Percentiles rank a stretch among this genome's conserved stretches.
These are phyloP conservation scores for Trichonephila clavata DNA, from an alignment of 1,140 invertebrate species.

Conservation along the genomic window DNA sequence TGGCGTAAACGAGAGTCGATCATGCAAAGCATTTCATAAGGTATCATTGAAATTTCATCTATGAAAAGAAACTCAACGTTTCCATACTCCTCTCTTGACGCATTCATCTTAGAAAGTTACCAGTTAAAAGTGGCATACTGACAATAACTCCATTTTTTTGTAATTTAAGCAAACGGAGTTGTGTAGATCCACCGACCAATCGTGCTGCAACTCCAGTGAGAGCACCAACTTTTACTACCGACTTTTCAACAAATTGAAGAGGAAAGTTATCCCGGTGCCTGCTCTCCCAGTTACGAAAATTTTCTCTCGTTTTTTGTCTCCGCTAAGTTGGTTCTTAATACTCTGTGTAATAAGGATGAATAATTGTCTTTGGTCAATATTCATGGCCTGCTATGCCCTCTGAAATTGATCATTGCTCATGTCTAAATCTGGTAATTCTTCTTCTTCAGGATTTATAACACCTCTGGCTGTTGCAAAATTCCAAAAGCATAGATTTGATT, in stretches of 20 bases:
- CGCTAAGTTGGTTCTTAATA: slow-evolving; percentile 77
- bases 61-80: slow-evolving; percentile 81
- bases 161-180: slow-evolving; percentile 79
- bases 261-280: slow-evolving; percentile 80
- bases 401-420: slow-evolving; percentile 77
- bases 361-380: slow-evolving; percentile 75
- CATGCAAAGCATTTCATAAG: slow-evolving; percentile 79
- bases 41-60: slow-evolving; percentile 80
- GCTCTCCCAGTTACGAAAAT: slow-evolving; percentile 78
- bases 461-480: background rate
- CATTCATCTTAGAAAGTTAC: slow-evolving; percentile 80
- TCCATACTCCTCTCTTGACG: slow-evolving; percentile 80
- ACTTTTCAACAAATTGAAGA: slow-evolving; percentile 1
- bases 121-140: slow-evolving; percentile 76
- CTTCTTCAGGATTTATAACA: background rate
- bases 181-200: slow-evolving; percentile 79
- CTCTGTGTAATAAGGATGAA: slow-evolving; percentile 74
- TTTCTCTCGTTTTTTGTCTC: slow-evolving; percentile 42
- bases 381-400: slow-evolving; percentile 71
- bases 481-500: slow-evolving; percentile 27
- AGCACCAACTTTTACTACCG: slow-evolving; percentile 77
- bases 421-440: background rate
- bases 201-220: slow-evolving; percentile 80
- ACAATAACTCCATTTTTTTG: background rate
- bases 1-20: slow-evolving; percentile 80